Percentiles rank a stretch among this genome's conserved stretches.
Evolutionary conservation across 2,113 vertebrate genomes (phyloP).

Genomic region (Seriola dumerili): DNA sequence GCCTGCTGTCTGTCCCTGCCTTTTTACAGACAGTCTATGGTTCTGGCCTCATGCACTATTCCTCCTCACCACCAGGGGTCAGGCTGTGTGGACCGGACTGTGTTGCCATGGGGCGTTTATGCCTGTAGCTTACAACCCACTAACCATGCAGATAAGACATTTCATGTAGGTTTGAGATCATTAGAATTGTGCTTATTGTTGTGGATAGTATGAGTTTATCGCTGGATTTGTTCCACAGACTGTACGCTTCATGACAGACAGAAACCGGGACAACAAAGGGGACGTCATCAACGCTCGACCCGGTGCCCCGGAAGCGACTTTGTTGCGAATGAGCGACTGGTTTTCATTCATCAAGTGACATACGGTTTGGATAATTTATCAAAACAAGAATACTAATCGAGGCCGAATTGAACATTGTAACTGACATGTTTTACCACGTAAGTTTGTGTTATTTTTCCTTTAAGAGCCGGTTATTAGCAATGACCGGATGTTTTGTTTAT

Average conservation of each 20-base stretch:
- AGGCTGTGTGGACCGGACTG: neutral
- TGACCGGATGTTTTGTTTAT: neutral
- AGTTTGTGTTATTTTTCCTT: conserved; percentile 23
- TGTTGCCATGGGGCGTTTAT: neutral
- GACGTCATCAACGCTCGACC: fast-evolving
- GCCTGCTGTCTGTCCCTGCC: conserved; percentile 15
- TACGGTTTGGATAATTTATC: neutral
- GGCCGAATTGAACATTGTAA: neutral
- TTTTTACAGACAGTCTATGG: too few relatives aligned
- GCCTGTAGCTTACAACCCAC: neutral
- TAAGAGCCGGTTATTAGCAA: fast-evolving
- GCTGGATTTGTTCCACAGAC: neutral
- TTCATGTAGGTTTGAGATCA: fast-evolving
- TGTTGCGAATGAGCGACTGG: neutral
- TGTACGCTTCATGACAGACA: neutral
- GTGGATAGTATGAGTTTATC: fast-evolving
- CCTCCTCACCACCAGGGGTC: conserved; percentile 44
- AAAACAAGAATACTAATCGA: neutral
- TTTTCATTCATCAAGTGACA: conserved; percentile 1
- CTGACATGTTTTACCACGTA: conserved; percentile 81
- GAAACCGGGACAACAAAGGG: neutral
- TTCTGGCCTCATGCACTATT: neutral
- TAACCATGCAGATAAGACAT: neutral
- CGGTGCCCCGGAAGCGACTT: conserved; percentile 49
- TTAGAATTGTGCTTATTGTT: fast-evolving